These are phyloP conservation scores for Drosophila putrida DNA, from an alignment of 2,888 invertebrate genomes.

Conservation along the genomic window DNA sequence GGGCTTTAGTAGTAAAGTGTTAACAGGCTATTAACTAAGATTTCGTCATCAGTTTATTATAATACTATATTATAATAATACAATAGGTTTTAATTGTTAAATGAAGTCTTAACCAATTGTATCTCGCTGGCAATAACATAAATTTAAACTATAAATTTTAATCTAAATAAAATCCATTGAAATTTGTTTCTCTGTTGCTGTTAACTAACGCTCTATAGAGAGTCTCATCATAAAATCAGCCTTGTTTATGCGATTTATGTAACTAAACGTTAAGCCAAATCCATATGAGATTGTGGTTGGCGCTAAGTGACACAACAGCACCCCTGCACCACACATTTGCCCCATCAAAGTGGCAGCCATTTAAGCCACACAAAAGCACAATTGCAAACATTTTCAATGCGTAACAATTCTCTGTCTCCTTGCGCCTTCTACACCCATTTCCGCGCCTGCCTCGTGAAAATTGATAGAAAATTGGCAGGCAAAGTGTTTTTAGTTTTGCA, in stretches of 20 bases:
- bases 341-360: slow-evolving; percentile 48
- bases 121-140: no score
- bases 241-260: slow-evolving; percentile 22
- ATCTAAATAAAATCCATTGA: no score
- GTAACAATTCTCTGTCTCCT: background rate
- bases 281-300: slow-evolving; percentile 24
- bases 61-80: no score
- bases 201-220: background rate
- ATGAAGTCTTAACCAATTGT: no score
- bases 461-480: slow-evolving; percentile 78
- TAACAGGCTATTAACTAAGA: no score
- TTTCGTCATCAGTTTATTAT: no score
- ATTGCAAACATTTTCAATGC: slow-evolving; percentile 55
- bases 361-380: slow-evolving; percentile 61
- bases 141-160: no score
- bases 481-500: slow-evolving; percentile 69
- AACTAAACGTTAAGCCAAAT: slow-evolving; percentile 36
- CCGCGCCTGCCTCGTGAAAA: slow-evolving; percentile 28
- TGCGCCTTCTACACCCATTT: background rate
- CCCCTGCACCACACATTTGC: background rate
- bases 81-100: no score
- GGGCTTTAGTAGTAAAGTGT: no score
- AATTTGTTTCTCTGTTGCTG: no score
- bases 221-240: slow-evolving; percentile 16
- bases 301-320: slow-evolving; percentile 8